A percentile compares a stretch with the other conserved stretches of the same genome.
phyloP scores from a whole-genome alignment of 2,888 invertebrate species.

The Philereme transversata region DNA sequence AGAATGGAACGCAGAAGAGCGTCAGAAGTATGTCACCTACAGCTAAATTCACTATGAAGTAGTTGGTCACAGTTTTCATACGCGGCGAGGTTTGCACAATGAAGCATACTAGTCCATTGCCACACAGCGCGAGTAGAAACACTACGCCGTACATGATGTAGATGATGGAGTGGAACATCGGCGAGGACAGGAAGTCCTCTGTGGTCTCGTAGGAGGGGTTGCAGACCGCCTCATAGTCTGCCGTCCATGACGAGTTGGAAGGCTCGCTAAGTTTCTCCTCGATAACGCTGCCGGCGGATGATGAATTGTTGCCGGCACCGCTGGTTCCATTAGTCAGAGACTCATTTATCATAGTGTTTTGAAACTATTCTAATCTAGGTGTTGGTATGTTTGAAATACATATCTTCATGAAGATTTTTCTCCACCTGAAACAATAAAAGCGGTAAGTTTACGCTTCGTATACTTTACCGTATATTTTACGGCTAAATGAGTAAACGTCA shows the following conservation, averaged over 20 bases:
- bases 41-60: slow-evolving; percentile 94
- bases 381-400: slow-evolving; percentile 17
- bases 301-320: slow-evolving; percentile 38
- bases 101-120: slow-evolving; percentile 93
- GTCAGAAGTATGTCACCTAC: slow-evolving; percentile 96
- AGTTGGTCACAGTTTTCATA: slow-evolving; percentile 97
- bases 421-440: slow-evolving; percentile 32
- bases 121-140: slow-evolving; percentile 88
- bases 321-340: slow-evolving; percentile 49
- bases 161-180: slow-evolving; percentile 86
- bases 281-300: slow-evolving; percentile 35
- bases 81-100: slow-evolving; percentile 92
- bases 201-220: slow-evolving; percentile 44
- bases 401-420: slow-evolving; percentile 10
- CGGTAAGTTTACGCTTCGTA: not conserved
- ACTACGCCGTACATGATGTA: slow-evolving; percentile 89
- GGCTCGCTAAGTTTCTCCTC: slow-evolving; percentile 38
- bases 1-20: slow-evolving; percentile 95
- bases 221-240: slow-evolving; percentile 52
- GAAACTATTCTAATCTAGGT: slow-evolving; percentile 14
- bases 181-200: slow-evolving; percentile 62
- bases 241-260: slow-evolving; percentile 55
- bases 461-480: not conserved
- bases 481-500: not conserved
- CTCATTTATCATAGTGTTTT: slow-evolving; percentile 59